Conservation (phyloP, 2,113 vertebrate species). For the Nannobrachium achirus region DNA sequence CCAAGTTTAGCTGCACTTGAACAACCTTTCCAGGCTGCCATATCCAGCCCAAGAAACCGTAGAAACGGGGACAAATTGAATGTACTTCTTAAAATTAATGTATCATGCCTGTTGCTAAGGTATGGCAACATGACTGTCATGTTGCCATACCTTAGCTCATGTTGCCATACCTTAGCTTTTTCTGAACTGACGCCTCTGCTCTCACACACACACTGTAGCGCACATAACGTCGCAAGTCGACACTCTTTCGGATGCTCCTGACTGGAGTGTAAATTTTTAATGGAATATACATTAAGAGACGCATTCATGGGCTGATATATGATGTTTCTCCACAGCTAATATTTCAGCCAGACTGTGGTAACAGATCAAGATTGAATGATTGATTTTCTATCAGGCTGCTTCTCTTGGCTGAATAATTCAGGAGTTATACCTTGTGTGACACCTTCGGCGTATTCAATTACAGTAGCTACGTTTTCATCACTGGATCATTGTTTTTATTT, state of each 20-base stretch:
- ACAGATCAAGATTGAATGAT: slow-evolving; percentile 68
- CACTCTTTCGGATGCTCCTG: slow-evolving; percentile 22
- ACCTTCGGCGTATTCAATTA: slow-evolving; percentile 72
- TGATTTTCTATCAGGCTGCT: slow-evolving; percentile 75
- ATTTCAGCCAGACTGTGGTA: slow-evolving; percentile 71
- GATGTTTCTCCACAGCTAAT: slow-evolving; percentile 68
- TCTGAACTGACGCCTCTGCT: background rate
- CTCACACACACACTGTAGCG: background rate
- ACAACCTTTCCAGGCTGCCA: too few species aligned
- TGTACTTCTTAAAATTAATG: too few species aligned
- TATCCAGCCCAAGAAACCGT: too few species aligned
- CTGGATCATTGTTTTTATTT: slow-evolving; percentile 32
- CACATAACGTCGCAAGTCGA: slow-evolving; percentile 1
- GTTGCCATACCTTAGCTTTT: too few species aligned
- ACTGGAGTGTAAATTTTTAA: slow-evolving; percentile 73
- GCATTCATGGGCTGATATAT: slow-evolving; percentile 64
- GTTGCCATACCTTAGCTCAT: too few species aligned
- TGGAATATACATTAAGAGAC: slow-evolving; percentile 79
- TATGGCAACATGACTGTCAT: too few species aligned
- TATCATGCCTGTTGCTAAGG: too few species aligned
- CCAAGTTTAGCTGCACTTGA: too few species aligned
- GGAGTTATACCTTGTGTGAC: slow-evolving; percentile 63
- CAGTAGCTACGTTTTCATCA: slow-evolving; percentile 48
- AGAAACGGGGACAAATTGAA: too few species aligned
- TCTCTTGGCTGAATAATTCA: slow-evolving; percentile 78